Conservation (phyloP, 2,797 vertebrate species). For the Lacerta bilineata region DNA sequence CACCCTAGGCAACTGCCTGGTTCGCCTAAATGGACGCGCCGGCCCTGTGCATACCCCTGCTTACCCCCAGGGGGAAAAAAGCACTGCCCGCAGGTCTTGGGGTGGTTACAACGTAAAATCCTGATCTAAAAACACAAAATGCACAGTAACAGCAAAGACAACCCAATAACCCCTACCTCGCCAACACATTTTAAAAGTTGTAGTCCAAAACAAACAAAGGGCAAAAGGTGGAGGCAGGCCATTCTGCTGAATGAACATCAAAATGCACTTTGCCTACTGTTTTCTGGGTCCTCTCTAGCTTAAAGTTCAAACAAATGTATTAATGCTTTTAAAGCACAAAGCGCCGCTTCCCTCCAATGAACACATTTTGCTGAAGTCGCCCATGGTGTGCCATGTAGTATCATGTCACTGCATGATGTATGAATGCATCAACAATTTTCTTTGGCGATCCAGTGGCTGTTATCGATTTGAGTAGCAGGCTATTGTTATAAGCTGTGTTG, state of each 20-base stretch:
- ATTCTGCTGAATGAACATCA: neutral
- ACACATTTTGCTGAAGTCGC: conserved; percentile 10
- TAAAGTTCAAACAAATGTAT: neutral
- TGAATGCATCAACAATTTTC: neutral
- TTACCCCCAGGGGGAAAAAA: too few relatives aligned
- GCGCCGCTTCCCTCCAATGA: conserved; percentile 14
- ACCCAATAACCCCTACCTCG: too few relatives aligned
- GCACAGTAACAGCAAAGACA: too few relatives aligned
- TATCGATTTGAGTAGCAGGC: conserved; percentile 22
- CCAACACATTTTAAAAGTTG: too few relatives aligned
- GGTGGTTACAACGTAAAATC: too few relatives aligned
- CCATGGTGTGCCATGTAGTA: neutral
- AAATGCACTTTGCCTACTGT: neutral
- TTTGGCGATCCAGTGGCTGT: neutral
- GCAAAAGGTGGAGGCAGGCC: too few relatives aligned
- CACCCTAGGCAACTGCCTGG: too few relatives aligned
- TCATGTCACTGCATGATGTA: neutral
- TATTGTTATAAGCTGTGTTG: conserved; percentile 6
- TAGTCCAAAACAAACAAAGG: too few relatives aligned
- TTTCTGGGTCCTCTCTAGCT: neutral
- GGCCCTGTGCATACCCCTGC: too few relatives aligned
- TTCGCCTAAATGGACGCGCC: too few relatives aligned
- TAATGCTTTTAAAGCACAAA: conserved; percentile 11
- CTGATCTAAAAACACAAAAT: too few relatives aligned
- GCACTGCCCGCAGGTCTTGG: too few relatives aligned